Conservation (phyloP, 1,140 invertebrate species). For the Brachionus paranguensis region DNA sequence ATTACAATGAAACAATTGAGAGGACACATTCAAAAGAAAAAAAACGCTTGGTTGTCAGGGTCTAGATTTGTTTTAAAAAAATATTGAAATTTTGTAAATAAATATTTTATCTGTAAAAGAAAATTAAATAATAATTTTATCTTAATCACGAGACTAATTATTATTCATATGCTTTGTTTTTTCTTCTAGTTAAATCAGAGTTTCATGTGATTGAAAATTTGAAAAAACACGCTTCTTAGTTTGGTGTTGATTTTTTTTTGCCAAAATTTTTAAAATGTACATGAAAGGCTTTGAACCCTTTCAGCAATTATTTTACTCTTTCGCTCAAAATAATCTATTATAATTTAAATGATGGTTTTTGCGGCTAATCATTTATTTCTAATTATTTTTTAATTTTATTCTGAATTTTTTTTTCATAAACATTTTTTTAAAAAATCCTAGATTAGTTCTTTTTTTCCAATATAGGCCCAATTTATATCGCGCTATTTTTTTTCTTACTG, state of each 20-base stretch:
- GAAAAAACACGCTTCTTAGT: background rate
- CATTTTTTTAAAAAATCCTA: background rate
- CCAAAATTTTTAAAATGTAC: background rate
- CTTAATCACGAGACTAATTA: background rate
- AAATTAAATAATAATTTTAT: background rate
- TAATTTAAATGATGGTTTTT: background rate
- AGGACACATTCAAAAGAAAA: background rate
- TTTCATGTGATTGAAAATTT: background rate
- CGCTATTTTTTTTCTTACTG: too few relatives aligned
- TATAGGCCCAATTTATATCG: background rate
- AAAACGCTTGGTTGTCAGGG: background rate
- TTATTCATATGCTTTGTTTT: background rate
- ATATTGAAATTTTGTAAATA: slow-evolving; percentile 10
- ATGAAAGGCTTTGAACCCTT: slow-evolving; percentile 12
- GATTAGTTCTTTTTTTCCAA: background rate
- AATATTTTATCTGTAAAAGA: slow-evolving; percentile 14
- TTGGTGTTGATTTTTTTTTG: background rate
- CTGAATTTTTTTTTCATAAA: background rate
- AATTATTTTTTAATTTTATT: background rate
- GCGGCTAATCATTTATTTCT: background rate
- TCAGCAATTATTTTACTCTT: background rate
- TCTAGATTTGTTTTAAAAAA: background rate
- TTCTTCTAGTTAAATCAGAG: background rate
- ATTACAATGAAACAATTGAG: background rate
- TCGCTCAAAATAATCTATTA: background rate